phyloP scores from a whole-genome alignment of 1,140 invertebrate species.

The Rhopalosiphum padi region DNA sequence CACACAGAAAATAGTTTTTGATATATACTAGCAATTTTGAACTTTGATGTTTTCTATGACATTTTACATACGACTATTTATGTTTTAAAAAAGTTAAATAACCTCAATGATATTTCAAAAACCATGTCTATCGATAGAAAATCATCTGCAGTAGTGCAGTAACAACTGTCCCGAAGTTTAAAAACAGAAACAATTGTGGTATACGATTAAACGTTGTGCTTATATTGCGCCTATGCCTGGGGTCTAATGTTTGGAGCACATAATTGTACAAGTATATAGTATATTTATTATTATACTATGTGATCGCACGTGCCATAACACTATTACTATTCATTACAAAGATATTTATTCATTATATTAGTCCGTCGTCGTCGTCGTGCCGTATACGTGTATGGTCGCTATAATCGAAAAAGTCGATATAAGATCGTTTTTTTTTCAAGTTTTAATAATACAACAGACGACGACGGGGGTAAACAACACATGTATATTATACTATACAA shows the following conservation, averaged over 20 bases:
- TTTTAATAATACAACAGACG: slow-evolving; percentile 31
- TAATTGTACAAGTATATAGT: background rate
- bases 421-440: background rate
- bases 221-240: background rate
- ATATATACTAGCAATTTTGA: background rate
- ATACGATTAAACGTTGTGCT: background rate
- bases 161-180: background rate
- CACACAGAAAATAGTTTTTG: background rate
- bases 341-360: background rate
- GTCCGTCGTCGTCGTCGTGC: slow-evolving; percentile 43
- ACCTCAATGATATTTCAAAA: background rate
- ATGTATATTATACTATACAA: background rate
- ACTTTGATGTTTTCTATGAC: background rate
- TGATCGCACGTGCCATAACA: background rate
- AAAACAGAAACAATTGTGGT: background rate
- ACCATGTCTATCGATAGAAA: background rate
- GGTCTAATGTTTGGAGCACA: background rate
- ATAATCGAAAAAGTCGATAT: background rate
- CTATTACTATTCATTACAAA: background rate
- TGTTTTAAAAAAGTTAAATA: background rate
- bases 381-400: background rate
- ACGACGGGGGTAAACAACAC: background rate
- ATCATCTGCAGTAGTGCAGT: background rate
- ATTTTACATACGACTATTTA: too few relatives aligned
- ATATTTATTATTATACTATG: background rate